Percentiles rank a stretch among this genome's conserved stretches.
These are phyloP conservation scores for Pseudeuparius sepicola DNA, from an alignment of 2,888 invertebrate species.

Conservation along the genomic window DNA sequence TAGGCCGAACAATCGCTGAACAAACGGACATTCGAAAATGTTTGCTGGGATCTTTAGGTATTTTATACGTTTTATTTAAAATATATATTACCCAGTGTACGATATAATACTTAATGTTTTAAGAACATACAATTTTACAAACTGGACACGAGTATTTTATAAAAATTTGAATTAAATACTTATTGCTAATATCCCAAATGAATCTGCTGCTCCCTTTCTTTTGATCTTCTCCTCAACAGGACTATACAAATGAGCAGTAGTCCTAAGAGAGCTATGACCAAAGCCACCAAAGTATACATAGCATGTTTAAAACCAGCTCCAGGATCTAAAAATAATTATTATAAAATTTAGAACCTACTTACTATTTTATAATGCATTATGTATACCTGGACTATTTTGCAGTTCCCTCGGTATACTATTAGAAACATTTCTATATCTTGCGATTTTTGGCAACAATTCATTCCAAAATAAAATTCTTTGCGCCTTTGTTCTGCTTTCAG, in stretches of 20 bases:
- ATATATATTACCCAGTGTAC: no score
- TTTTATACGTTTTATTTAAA: no score
- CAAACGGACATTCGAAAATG: no score
- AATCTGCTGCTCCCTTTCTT: conserved; percentile 33
- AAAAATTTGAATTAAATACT: no score
- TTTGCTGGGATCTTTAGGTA: no score
- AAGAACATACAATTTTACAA: no score
- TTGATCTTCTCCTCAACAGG: conserved; percentile 40
- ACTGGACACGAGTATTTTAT: no score
- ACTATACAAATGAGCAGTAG: conserved; percentile 45
- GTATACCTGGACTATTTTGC: conserved; percentile 32
- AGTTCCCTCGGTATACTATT: conserved; percentile 30
- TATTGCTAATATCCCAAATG: conserved; percentile 28
- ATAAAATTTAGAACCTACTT: neutral
- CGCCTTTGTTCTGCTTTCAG: conserved; percentile 21
- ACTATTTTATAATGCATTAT: neutral
- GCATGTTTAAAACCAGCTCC: conserved; percentile 47
- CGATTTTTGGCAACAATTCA: conserved; percentile 36
- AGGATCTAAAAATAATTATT: conserved; percentile 28
- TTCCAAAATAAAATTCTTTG: conserved; percentile 38
- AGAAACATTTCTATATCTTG: conserved; percentile 22
- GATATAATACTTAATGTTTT: no score
- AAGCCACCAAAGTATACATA: conserved; percentile 49
- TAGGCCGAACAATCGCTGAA: no score
- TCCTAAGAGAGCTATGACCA: conserved; percentile 43